Base-by-base conservation (phyloP, 1,140 invertebrate genomes). In the Protaetia brevitarsis region DNA sequence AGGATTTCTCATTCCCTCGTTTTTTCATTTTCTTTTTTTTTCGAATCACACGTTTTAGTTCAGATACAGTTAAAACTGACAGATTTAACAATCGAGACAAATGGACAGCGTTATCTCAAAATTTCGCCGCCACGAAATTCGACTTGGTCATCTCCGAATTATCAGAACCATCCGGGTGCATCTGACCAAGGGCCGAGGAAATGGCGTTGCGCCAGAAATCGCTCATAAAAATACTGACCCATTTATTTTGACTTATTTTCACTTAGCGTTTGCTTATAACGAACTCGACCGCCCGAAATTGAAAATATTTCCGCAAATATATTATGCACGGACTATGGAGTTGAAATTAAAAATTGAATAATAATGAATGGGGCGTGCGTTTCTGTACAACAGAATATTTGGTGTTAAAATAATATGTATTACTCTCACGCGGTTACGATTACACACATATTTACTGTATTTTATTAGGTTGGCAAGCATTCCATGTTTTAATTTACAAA, bases 191-290 rank as follows among this genome's bases (percentile, higher is more conserved):
- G 41, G 41, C 41, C 23, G 13, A 45, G 41, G 41, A 45, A 45
- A 45, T 45, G 41, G 41, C 41, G 5, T 7, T 7, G 8, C 23
- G 41, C 41, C 41, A 45, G 23, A 45, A 45, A 45, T 21, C 16
- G 16, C 13, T 45, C 41, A 19, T 45, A 45, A 45, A 45, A 45
- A 45, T 45, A 45, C 41, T 45, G 41, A 45, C 41, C 41, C 41
- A 45, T 45, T 45, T 45, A 45, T 45, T 1, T 45, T 16, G 10
- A 19, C 41, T 45, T 45, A 45, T 45, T 45, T 45, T 45, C n/a
- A 45, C 41, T 8, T 45, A 37, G 41, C 41, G 41, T 45, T 19
- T n/a, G n/a, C n/a, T n/a, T n/a, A n/a, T n/a, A 21, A 16, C 8
- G 41, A 45, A 45, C 41, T n/a, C n/a, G n/a, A 41, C n/a, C 37